Evolutionary conservation across 1,140 invertebrate species (phyloP), one percentile per base, ranked within the genome.

Genomic region (Arctopsyche grandis): DNA sequence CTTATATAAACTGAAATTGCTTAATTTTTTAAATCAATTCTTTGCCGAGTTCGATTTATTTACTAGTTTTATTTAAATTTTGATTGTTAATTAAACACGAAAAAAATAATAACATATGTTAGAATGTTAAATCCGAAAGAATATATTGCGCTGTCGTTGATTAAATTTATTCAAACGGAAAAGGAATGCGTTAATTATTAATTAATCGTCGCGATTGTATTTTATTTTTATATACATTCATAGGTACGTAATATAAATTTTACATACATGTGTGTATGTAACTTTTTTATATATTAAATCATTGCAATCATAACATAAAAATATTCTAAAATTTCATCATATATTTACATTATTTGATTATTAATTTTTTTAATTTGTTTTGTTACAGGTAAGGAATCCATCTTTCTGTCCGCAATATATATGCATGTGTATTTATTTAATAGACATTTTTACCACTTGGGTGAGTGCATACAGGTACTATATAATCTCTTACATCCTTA

Each of bases 381-480:
- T 66, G 63, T 66, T 66, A 26, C 63, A 66, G 63, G 63, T 66
- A 66, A 66, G 63, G 63, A 26, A 24, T 66, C 14, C n/a, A 60
- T 14, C 21, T 5, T 5, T 66, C 26, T 26, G 4, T 5, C 24
- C 24, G 24, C 26, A 52, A 52, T 10, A 10, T 52, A 52, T 52
- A 52, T 7, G 44, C 44, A n/a, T n/a, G 29, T 38, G 7, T 38
- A 38, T 7, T 38, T 38, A 10, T 52, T 52, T 14, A 52, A 52
- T 52, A 14, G 12, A 52, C 16, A 52, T 14, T 52, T 52, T 38
- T 38, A 7, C 29, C 29, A 38, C 48, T 1, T 52, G 48, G 48
- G 48, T 52, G 12, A 52, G 48, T 52, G 48, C 10, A 52, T 52
- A 1, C 12, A 5, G 48, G 48, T 12, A 5, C 5, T 7, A 46